These are phyloP conservation scores for Rhamnusium bicolor DNA, from an alignment of 2,888 invertebrate genomes.

Conservation along the genomic window DNA sequence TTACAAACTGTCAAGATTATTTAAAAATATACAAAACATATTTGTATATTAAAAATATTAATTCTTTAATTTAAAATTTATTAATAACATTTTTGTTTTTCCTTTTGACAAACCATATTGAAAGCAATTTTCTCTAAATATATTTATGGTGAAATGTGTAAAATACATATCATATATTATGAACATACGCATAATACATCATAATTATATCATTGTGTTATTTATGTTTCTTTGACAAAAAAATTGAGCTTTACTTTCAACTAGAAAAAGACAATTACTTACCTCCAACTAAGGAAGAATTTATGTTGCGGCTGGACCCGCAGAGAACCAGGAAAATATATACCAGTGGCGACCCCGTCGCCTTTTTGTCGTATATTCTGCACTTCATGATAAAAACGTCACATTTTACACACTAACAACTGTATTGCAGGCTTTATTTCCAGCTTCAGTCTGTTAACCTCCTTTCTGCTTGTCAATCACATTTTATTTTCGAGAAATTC, in stretches of 20 bases:
- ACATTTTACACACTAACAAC: constrained; percentile 31
- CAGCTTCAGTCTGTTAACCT: constrained; percentile 26
- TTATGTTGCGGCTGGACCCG: constrained; percentile 23
- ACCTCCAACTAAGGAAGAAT: constrained; percentile 30
- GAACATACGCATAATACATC: too few relatives aligned
- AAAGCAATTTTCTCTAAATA: too few relatives aligned
- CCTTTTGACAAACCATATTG: too few relatives aligned
- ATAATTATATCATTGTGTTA: too few relatives aligned
- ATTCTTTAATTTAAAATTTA: too few relatives aligned
- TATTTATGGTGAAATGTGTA: too few relatives aligned
- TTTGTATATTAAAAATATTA: too few relatives aligned
- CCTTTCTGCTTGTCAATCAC: constrained; percentile 20
- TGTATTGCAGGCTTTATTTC: constrained; percentile 1
- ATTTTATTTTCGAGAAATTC: constrained; percentile 20
- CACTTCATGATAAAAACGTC: constrained; percentile 38
- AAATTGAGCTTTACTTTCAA: background rate
- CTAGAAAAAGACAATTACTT: constrained; percentile 11
- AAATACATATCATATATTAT: too few relatives aligned
- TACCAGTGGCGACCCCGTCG: constrained; percentile 22
- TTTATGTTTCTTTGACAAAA: constrained; percentile 9
- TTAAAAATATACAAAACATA: too few relatives aligned
- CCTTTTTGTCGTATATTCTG: constrained; percentile 20
- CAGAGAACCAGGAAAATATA: background rate
- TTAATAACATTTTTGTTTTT: too few relatives aligned
- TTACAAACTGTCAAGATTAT: too few relatives aligned